phyloP scores from a whole-genome alignment of 2,797 vertebrate genomes.

The Ctenopoma multispine region DNA sequence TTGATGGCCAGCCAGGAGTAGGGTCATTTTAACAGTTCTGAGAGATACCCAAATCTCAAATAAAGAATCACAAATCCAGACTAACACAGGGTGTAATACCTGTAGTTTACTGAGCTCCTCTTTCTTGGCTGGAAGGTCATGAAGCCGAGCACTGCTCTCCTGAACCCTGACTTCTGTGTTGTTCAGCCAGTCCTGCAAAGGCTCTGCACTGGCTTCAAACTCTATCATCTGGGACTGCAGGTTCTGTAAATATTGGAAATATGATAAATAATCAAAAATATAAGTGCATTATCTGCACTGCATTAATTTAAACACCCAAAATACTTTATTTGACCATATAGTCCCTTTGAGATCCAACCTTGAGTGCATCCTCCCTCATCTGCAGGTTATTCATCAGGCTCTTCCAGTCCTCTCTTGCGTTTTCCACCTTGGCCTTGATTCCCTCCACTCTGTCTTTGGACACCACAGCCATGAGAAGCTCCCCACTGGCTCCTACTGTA shows the following conservation, averaged over 20 bases:
- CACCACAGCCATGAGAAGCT: conserved; percentile 89
- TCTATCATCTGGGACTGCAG: conserved; percentile 95
- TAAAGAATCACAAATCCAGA: neutral
- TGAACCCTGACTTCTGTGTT: conserved; percentile 89
- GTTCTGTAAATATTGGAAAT: conserved; percentile 83
- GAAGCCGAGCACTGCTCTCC: conserved; percentile 90
- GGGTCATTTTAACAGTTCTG: conserved; percentile 18
- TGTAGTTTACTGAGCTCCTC: conserved; percentile 94
- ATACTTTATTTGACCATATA: neutral
- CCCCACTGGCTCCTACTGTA: conserved; percentile 88
- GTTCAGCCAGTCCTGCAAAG: conserved; percentile 93
- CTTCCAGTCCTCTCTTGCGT: conserved; percentile 93
- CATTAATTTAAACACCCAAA: conserved; percentile 13
- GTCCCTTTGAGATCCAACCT: conserved; percentile 75
- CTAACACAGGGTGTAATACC: conserved; percentile 77
- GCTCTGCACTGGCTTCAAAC: conserved; percentile 93
- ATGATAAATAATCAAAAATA: neutral
- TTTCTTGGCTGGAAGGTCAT: conserved; percentile 93
- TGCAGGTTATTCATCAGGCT: conserved; percentile 91
- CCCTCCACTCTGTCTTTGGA: conserved; percentile 88
- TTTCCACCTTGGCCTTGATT: conserved; percentile 87
- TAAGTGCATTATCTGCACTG: too few species aligned
- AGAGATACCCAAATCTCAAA: too few species aligned
- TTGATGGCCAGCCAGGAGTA: conserved; percentile 11
- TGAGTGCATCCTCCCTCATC: conserved; percentile 89